Percentiles rank a stretch among this genome's conserved stretches.
Conservation (phyloP, 2,888 invertebrate species). For the Endomychus coccineus region DNA sequence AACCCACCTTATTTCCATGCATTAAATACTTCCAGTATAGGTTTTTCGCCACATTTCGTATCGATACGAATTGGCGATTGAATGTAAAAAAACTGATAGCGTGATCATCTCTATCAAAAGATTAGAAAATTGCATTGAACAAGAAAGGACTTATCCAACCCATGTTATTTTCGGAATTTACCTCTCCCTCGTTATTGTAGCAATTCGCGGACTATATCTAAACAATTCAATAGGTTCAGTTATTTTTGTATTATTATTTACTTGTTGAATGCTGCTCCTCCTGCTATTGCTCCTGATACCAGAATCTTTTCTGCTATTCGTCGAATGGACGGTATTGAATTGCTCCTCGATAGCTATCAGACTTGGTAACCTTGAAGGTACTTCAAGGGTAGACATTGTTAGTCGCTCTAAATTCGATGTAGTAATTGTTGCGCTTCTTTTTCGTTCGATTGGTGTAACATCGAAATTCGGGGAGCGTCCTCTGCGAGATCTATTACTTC, state of each 20-base stretch:
- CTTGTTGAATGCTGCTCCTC: constrained; percentile 80
- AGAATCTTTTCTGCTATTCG: constrained; percentile 80
- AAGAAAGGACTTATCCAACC: too few species aligned
- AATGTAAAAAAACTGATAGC: too few species aligned
- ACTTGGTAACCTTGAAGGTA: constrained; percentile 36
- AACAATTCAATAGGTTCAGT: too few species aligned
- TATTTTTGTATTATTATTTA: constrained; percentile 34
- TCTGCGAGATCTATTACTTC: constrained; percentile 45
- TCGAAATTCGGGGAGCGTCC: constrained; percentile 43
- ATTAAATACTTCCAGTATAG: too few species aligned
- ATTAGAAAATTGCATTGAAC: too few species aligned
- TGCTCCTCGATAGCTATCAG: constrained; percentile 51
- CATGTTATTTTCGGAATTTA: too few species aligned
- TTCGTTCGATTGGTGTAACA: constrained; percentile 30
- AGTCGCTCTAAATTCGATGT: constrained; percentile 40
- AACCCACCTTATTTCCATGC: too few species aligned
- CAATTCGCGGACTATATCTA: too few species aligned
- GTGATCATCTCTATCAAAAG: too few species aligned
- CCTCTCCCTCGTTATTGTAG: too few species aligned
- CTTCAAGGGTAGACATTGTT: constrained; percentile 45
- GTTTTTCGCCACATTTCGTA: too few species aligned
- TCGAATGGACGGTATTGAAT: constrained; percentile 65
- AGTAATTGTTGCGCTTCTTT: constrained; percentile 39
- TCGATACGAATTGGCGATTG: too few species aligned
- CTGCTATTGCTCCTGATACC: constrained; percentile 81